Percentiles rank a stretch among this genome's conserved stretches.
phyloP scores from a whole-genome alignment of 2,797 vertebrate genomes.

The Podarcis lilfordi region DNA sequence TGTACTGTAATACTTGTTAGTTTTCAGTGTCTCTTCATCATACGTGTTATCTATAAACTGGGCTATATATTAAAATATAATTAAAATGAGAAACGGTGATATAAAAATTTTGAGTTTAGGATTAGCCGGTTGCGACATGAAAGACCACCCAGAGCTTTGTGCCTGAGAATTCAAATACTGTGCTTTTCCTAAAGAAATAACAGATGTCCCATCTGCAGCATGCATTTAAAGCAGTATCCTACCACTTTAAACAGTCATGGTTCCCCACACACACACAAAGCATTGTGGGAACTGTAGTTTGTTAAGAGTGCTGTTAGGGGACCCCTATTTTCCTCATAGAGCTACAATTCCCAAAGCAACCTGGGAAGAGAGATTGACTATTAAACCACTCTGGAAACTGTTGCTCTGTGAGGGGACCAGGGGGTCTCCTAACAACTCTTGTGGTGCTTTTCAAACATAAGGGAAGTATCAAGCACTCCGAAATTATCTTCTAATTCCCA shows the following conservation, averaged over 20 bases:
- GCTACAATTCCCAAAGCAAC: too few relatives aligned
- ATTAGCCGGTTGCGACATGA: neutral
- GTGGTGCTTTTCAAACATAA: neutral
- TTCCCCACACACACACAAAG: too few relatives aligned
- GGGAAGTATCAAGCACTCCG: neutral
- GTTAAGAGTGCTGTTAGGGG: too few relatives aligned
- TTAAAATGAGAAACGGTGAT: neutral
- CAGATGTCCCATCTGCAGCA: too few relatives aligned
- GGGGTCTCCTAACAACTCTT: too few relatives aligned
- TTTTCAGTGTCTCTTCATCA: slow-evolving; percentile 37
- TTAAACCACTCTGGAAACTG: too few relatives aligned
- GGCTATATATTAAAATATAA: slow-evolving; percentile 25
- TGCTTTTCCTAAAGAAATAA: neutral
- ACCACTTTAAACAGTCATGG: too few relatives aligned
- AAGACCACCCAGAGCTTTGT: neutral
- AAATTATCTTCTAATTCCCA: neutral
- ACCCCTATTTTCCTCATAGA: too few relatives aligned
- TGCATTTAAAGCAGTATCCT: too few relatives aligned
- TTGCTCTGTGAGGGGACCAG: too few relatives aligned
- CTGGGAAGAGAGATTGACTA: too few relatives aligned
- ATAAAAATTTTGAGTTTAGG: neutral
- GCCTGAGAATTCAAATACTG: neutral
- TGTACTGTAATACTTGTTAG: slow-evolving; percentile 38
- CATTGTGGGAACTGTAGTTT: too few relatives aligned
- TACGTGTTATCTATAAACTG: slow-evolving; percentile 15